Evolutionary conservation across 2,797 vertebrate genomes (phyloP).

Genomic region (Acridotheres tristis): DNA sequence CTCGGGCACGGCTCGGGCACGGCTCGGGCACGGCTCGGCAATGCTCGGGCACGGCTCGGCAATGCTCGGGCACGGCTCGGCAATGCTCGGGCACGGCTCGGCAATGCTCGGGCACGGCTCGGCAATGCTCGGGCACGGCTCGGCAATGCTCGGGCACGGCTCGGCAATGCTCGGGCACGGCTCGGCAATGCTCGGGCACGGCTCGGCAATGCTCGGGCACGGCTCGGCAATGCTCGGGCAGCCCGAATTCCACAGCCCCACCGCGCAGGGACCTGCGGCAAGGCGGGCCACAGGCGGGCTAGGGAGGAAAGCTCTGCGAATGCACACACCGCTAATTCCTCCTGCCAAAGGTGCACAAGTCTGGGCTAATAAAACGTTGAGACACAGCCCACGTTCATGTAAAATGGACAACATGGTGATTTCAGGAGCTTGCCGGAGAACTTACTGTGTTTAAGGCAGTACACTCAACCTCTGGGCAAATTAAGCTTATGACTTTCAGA

Average conservation of each 20-base stretch:
- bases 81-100: too few species aligned
- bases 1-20: too few species aligned
- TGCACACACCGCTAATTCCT: fast-evolving
- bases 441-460: neutral
- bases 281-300: fast-evolving
- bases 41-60: too few species aligned
- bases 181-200: too few species aligned
- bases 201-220: too few species aligned
- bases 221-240: too few species aligned
- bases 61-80: too few species aligned
- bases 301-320: neutral
- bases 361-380: neutral
- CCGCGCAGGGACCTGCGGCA: neutral
- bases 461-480: neutral
- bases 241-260: neutral
- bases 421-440: conserved; percentile 8
- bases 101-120: too few species aligned
- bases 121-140: too few species aligned
- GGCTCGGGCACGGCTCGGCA: too few species aligned
- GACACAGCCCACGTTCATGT: neutral
- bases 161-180: too few species aligned
- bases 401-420: neutral
- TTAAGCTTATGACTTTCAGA: neutral
- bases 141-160: too few species aligned
- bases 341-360: neutral